Conservation (phyloP, 2,113 vertebrate genomes). For the Enhydra lutris region DNA sequence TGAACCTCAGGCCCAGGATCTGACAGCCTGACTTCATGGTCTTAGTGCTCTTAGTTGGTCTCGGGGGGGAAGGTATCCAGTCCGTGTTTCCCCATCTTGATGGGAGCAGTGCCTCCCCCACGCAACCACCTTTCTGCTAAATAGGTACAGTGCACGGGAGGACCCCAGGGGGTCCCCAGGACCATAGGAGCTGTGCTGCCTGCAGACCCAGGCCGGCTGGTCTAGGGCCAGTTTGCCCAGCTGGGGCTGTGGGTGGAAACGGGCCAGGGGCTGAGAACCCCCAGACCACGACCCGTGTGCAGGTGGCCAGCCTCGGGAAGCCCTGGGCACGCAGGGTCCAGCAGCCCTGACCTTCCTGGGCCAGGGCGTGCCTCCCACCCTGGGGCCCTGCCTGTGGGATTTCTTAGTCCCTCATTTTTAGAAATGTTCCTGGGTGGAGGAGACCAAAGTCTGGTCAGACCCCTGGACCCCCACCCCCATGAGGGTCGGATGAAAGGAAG, state of each 20-base stretch:
- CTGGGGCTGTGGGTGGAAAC: neutral
- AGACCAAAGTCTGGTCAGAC: neutral
- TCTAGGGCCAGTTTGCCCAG: neutral
- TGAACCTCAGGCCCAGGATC: accelerated
- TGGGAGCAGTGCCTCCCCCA: neutral
- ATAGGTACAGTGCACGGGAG: neutral
- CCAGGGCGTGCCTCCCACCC: neutral
- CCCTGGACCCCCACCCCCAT: accelerated
- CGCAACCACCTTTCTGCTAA: neutral
- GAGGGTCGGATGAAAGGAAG: neutral
- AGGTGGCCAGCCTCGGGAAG: neutral
- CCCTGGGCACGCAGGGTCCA: neutral
- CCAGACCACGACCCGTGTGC: neutral
- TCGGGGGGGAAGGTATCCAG: neutral
- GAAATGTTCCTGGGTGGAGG: neutral
- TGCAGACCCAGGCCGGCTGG: accelerated
- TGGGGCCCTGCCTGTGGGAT: neutral
- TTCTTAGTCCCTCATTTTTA: neutral
- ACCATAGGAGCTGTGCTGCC: neutral
- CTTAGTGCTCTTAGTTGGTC: accelerated
- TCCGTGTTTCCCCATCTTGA: too few relatives aligned
- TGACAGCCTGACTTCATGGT: accelerated
- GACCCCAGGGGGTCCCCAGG: neutral
- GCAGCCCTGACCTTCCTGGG: neutral
- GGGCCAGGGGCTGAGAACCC: neutral